Evolutionary conservation across 2,113 vertebrate genomes (phyloP), one percentile per base, ranked within the genome.

Genomic region (Rhea pennata): DNA sequence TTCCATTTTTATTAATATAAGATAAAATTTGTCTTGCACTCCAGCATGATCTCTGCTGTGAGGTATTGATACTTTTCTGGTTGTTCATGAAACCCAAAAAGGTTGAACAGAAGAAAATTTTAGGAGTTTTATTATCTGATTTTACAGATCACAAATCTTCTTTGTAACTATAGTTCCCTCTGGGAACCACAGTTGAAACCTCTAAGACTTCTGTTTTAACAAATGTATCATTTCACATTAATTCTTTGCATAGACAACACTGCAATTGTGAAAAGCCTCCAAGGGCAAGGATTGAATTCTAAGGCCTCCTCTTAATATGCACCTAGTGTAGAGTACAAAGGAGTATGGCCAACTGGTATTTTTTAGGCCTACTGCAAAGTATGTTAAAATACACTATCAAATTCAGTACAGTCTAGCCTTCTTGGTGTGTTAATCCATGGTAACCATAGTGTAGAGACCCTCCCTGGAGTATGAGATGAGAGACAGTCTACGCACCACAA

Each of bases 401-500:
- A 53, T 24, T 69, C 42, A 54, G 31, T 42, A 75, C 74, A 50
- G 11, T 88, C 61, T 4, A 23, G 53, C 48, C 66, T 39, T 17
- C 71, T 59, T 65, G 46, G 36, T 58, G 4, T 46, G 51, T 53
- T 44, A 39, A 1, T 44, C n/a, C 2, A 0, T 46, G 64, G 79
- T 72, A 67, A 17, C 26, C 31, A 12, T 33, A 0, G 0, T 39
- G 39, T 39, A 50, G 66, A 53, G 15, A 46, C n/a, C 29, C 46
- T 76, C 56, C 58, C 26, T 39, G 53, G 64, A 72, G 48, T 56
- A 24, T 1, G 6, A 0, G 0, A 80, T 44, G 22, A 59, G n/a
- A 65, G 62, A 12, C 3, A 48, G 14, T 58, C 40, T n/a, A 23
- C 39, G 24, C 0, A 0, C 62, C 40, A n/a, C 48, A 64, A 0